Percentiles rank a stretch among this genome's conserved stretches.
Conservation (phyloP, 2,113 vertebrate species). For the Notiomystis cincta region DNA sequence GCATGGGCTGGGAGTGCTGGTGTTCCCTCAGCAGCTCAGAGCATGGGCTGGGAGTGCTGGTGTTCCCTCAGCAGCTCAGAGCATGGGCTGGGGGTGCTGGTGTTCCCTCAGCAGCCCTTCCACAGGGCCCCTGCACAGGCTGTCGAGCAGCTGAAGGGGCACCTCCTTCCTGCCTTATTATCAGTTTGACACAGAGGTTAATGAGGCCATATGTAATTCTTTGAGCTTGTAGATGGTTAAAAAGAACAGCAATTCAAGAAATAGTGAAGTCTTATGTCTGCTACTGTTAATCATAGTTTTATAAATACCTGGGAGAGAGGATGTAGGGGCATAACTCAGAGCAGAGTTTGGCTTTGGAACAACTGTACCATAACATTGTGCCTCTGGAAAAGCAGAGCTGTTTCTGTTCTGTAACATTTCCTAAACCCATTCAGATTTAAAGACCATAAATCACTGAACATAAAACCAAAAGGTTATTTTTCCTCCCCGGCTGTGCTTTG, state of each 20-base stretch:
- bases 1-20: not conserved
- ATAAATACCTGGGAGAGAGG: not conserved
- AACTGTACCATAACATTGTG: not conserved
- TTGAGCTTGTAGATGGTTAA: not conserved
- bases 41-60: not conserved
- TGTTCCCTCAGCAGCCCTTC: not conserved
- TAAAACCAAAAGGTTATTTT: conserved; percentile 34
- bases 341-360: not conserved
- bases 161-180: not conserved
- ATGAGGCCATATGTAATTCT: not conserved
- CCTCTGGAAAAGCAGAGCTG: not conserved
- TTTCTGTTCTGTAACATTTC: conserved; percentile 20
- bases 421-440: not conserved
- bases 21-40: not conserved
- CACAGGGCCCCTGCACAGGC: not conserved
- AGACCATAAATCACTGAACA: conserved; percentile 37
- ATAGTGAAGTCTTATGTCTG: not conserved
- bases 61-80: accelerated
- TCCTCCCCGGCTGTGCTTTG: not conserved
- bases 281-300: not conserved
- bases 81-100: not conserved
- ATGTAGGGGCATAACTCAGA: not conserved
- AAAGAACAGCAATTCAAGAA: not conserved
- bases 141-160: not conserved
- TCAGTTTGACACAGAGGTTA: not conserved